Base-by-base conservation (phyloP, 1,140 invertebrate genomes). In the Drosophila miranda region DNA sequence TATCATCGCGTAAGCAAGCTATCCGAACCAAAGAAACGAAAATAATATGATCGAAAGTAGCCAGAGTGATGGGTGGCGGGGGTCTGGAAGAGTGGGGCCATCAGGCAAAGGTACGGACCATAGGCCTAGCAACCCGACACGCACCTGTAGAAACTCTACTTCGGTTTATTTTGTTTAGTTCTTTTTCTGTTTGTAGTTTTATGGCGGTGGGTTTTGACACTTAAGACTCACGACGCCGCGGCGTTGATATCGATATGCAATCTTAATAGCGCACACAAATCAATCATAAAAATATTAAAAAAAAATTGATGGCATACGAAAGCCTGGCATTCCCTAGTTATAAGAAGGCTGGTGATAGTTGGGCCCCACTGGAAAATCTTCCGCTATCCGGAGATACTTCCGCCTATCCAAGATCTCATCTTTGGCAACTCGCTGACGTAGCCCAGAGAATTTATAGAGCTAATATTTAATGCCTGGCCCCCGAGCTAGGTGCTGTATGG, bases 211-310 rank as follows among this genome's bases (percentile, higher is more conserved):
- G 76, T 66, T 80, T 84, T 80, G 46, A 51, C 56, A 61, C 63
- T 75, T 75, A 83, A 83, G 75, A 83, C 76, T 48, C 46, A 55
- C 73, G 73, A 64, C 72, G 72, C 70, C 72, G 57, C 72, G 72
- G 66, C 72, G 57, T 76, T 76, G 80, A 73, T 70, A 66, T 73
- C 80, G 80, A 83, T 83, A 84, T 66, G 80, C 70, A 83, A 83
- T 84, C 80, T 84, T 77, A 86, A 74, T 77, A 84, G 72, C 50
- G 59, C 67, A 71, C 68, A 80, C 81, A 80, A 86, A 86, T 82
- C 77, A 84, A 86, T 73, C 76, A 80, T 74, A 72, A 73, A 80
- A 57, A 28, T 16, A 50, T 16, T 34, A 34, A 16, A 16, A 42
- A 16, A 50, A 26, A 34, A 8, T 19, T 58, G 49, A 28, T 6